These are phyloP conservation scores for Nesoenas mayeri DNA, from an alignment of 2,113 vertebrate genomes.

Conservation along the genomic window DNA sequence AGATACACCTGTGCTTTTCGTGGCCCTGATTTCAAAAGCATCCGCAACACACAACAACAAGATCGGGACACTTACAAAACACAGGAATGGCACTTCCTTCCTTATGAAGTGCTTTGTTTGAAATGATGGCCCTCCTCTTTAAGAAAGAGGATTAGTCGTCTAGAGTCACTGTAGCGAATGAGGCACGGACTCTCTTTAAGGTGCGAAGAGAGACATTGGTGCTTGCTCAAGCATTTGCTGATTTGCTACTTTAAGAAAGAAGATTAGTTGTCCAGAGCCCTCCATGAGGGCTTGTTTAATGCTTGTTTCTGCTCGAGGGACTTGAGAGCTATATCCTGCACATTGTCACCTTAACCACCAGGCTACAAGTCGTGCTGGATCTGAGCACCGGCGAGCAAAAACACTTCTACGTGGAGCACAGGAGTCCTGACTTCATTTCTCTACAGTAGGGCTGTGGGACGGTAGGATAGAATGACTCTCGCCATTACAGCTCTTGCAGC, in stretches of 20 bases:
- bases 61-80: not conserved
- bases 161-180: not conserved
- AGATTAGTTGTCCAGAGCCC: not conserved
- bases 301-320: not conserved
- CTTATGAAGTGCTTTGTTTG: not conserved
- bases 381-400: not conserved
- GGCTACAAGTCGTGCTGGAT: not conserved
- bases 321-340: not conserved
- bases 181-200: too few relatives aligned
- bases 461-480: not conserved
- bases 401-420: accelerated
- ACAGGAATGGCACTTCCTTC: not conserved
- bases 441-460: not conserved
- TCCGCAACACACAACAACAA: not conserved
- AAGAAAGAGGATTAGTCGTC: not conserved
- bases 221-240: too few relatives aligned
- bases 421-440: not conserved
- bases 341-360: not conserved
- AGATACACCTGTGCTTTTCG: not conserved
- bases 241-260: not conserved
- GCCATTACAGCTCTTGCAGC: not conserved
- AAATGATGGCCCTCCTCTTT: not conserved
- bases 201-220: too few relatives aligned
- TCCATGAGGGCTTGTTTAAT: not conserved
- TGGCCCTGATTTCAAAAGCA: slow-evolving; percentile 24